These are phyloP conservation scores for Thelaira solivaga DNA, from an alignment of 2,888 invertebrate genomes.

Conservation along the genomic window DNA sequence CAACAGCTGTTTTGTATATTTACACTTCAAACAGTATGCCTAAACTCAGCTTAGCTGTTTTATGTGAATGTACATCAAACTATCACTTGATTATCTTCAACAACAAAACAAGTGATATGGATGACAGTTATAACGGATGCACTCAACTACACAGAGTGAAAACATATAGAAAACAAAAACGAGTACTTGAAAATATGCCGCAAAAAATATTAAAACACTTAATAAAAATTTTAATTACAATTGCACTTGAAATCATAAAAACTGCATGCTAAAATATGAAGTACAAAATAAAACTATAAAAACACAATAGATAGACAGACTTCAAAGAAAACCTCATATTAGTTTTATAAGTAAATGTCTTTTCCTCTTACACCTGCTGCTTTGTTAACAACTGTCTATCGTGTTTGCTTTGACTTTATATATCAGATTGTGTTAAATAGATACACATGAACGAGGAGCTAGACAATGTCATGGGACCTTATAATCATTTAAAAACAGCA, in stretches of 20 bases:
- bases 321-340: slow-evolving; percentile 53
- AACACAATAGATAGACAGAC: no score
- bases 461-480: slow-evolving; percentile 72
- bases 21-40: not conserved
- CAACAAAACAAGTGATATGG: slow-evolving; percentile 27
- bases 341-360: not conserved
- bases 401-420: not conserved
- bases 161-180: not conserved
- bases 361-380: not conserved
- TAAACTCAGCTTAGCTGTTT: slow-evolving; percentile 4
- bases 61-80: not conserved
- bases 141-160: slow-evolving; percentile 17
- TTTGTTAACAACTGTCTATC: no score
- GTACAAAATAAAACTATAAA: no score
- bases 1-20: not conserved
- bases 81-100: slow-evolving; percentile 5
- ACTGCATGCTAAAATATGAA: not conserved
- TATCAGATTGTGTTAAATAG: slow-evolving; percentile 17
- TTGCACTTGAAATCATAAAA: slow-evolving; percentile 54
- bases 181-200: not conserved
- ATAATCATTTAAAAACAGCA: not conserved
- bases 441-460: slow-evolving; percentile 33
- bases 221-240: slow-evolving; percentile 60
- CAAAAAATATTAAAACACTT: slow-evolving; percentile 22
- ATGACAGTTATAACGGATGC: slow-evolving; percentile 73